Conservation (phyloP, 2,888 invertebrate species). For the Agonopterix alstromeriana region DNA sequence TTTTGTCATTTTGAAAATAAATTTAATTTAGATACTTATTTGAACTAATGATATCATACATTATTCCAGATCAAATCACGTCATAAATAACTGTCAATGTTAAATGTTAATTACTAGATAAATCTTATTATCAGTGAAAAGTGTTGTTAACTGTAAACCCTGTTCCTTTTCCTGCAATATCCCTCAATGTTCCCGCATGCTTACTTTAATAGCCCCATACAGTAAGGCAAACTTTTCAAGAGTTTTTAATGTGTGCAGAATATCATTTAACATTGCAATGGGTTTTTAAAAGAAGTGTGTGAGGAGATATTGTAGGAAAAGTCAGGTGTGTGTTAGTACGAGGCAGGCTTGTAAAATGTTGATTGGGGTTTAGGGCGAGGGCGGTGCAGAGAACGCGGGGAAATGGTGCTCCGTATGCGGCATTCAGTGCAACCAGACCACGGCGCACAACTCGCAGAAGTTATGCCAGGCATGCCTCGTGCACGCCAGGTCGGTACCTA, state of each 20-base stretch:
- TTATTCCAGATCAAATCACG: not conserved
- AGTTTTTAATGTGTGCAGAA: slow-evolving; percentile 71
- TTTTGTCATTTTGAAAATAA: no score
- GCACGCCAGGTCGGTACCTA: slow-evolving; percentile 76
- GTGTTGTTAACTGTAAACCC: slow-evolving; percentile 14
- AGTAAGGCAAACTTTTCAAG: slow-evolving; percentile 35
- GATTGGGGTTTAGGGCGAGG: slow-evolving; percentile 72
- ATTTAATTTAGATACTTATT: not conserved
- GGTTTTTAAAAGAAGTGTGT: slow-evolving; percentile 75
- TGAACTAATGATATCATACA: not conserved
- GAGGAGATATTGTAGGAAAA: slow-evolving; percentile 34
- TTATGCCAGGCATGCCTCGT: slow-evolving; percentile 76
- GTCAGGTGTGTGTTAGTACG: slow-evolving; percentile 17
- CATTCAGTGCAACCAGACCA: slow-evolving; percentile 70
- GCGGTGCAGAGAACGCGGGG: slow-evolving; percentile 58
- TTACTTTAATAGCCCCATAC: slow-evolving; percentile 72
- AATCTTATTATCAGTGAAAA: not conserved
- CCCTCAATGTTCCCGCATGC: slow-evolving; percentile 62
- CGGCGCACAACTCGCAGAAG: slow-evolving; percentile 71
- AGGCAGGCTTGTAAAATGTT: slow-evolving; percentile 55
- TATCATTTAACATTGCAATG: slow-evolving; percentile 61
- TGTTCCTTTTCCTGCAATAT: slow-evolving; percentile 21
- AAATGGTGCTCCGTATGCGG: slow-evolving; percentile 73
- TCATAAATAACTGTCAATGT: not conserved
- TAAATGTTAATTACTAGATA: no score